Evolutionary conservation across 2,888 invertebrate species (phyloP).

Genomic region (Polia nebulosa): DNA sequence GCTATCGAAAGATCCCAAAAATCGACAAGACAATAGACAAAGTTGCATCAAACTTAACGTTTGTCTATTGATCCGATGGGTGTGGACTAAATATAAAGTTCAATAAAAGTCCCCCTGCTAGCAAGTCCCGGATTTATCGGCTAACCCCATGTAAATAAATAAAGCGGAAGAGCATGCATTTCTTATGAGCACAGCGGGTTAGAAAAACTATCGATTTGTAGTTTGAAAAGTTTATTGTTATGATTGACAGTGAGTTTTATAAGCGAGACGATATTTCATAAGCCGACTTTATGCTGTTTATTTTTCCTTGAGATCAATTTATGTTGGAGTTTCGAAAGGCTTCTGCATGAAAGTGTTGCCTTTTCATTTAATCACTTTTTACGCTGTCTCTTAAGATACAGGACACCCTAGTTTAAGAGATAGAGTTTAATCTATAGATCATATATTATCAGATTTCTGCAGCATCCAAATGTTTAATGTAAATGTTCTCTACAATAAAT

Average conservation of each 20-base stretch:
- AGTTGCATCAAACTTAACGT: slow-evolving; percentile 79
- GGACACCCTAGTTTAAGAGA: no score
- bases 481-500: no score
- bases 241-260: slow-evolving; percentile 66
- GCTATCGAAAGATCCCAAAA: slow-evolving; percentile 8
- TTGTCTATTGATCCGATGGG: slow-evolving; percentile 85
- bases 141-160: slow-evolving; percentile 91
- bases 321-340: neutral
- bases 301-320: slow-evolving; percentile 8
- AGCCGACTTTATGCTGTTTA: slow-evolving; percentile 4
- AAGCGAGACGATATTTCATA: neutral
- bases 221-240: slow-evolving; percentile 72
- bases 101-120: slow-evolving; percentile 89
- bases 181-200: slow-evolving; percentile 87
- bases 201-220: slow-evolving; percentile 83
- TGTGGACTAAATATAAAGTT: slow-evolving; percentile 89
- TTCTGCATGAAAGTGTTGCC: neutral
- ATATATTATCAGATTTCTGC: no score
- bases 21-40: slow-evolving; percentile 53
- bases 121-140: slow-evolving; percentile 89
- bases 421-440: no score
- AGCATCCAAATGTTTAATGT: no score
- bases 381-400: no score
- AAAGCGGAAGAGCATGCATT: slow-evolving; percentile 88
- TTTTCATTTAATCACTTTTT: no score